These are phyloP conservation scores for Trogon melanurus DNA, from an alignment of 2,113 vertebrate genomes.

Conservation along the genomic window DNA sequence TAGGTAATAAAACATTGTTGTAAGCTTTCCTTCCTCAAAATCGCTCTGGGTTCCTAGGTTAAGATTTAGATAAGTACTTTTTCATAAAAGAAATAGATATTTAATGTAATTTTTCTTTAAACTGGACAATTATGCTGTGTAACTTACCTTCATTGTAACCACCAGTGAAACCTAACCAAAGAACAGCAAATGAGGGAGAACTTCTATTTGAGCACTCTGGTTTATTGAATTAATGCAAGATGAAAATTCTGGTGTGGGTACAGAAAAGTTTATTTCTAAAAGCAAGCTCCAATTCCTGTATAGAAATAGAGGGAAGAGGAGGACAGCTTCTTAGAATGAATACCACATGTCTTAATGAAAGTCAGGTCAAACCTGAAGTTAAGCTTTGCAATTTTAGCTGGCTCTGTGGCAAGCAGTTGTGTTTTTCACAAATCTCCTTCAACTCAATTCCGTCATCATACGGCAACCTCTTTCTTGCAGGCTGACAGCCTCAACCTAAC, in stretches of 20 bases:
- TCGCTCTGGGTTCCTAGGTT: background rate
- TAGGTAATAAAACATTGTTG: constrained; percentile 79
- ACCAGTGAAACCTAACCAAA: background rate
- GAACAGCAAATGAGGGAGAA: background rate
- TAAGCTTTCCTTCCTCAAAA: background rate
- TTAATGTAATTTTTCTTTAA: background rate
- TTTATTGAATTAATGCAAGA: background rate
- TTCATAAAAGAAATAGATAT: background rate
- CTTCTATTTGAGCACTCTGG: background rate
- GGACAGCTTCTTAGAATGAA: background rate
- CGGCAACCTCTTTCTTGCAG: background rate
- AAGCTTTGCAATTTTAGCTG: background rate
- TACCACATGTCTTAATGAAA: background rate
- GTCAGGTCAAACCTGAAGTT: accelerated
- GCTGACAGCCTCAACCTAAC: background rate
- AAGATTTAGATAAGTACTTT: background rate
- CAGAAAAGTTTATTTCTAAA: background rate
- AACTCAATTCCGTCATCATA: background rate
- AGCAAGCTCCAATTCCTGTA: background rate
- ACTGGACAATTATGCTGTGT: background rate
- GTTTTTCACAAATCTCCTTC: background rate
- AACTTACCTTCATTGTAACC: background rate
- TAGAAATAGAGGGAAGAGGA: background rate
- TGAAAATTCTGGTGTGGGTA: background rate
- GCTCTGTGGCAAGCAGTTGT: background rate